Evolutionary conservation across 2,797 vertebrate genomes (phyloP).

Genomic region (Hydrophis major): DNA sequence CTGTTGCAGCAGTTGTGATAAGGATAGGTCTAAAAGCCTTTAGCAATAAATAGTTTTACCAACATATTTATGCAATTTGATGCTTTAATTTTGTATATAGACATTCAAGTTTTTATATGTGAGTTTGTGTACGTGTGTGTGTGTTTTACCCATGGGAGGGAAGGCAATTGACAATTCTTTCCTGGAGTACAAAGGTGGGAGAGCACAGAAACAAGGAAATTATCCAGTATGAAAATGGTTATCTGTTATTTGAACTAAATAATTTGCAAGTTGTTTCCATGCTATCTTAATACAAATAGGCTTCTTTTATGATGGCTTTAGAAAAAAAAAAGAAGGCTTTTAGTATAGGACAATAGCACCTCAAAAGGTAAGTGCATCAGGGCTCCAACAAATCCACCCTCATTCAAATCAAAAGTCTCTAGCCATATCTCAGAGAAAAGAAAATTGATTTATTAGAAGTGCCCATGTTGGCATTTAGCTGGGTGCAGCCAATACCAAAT

Average conservation of each 20-base stretch:
- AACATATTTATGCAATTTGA: not conserved
- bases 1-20: not conserved
- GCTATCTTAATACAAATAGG: not conserved
- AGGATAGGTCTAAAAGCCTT: too few species aligned
- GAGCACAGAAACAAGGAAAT: not conserved
- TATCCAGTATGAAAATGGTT: not conserved
- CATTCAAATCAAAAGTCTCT: too few species aligned
- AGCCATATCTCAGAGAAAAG: too few species aligned
- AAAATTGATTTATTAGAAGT: too few species aligned
- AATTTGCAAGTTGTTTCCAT: not conserved
- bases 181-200: not conserved
- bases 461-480: too few species aligned
- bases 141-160: not conserved
- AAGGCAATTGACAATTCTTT: not conserved
- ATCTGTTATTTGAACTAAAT: not conserved
- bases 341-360: not conserved
- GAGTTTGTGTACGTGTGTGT: not conserved
- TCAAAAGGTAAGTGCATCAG: not conserved
- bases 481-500: too few species aligned
- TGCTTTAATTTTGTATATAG: not conserved
- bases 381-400: too few species aligned
- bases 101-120: not conserved
- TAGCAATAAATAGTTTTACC: not conserved
- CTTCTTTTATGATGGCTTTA: not conserved
- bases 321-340: not conserved